These are phyloP conservation scores for Coptodon rendalli DNA, from an alignment of 2,113 vertebrate genomes.

Conservation along the genomic window DNA sequence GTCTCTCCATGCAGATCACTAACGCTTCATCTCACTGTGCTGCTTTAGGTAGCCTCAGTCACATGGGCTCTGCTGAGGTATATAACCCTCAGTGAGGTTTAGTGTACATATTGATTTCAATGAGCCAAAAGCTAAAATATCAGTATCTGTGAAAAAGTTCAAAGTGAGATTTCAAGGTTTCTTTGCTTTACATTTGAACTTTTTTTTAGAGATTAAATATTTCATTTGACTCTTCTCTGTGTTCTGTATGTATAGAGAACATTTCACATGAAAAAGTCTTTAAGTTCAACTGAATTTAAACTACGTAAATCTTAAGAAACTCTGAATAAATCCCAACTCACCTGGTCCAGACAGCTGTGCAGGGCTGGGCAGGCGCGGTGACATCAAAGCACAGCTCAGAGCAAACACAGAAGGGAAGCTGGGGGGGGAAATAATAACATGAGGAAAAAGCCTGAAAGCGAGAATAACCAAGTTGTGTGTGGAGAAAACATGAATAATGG, in stretches of 20 bases:
- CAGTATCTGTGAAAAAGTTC: neutral
- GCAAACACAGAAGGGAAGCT: constrained; percentile 29
- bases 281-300: constrained; percentile 18
- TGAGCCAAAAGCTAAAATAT: neutral
- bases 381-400: constrained; percentile 56
- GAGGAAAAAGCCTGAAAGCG: constrained; percentile 31
- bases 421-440: constrained; percentile 19
- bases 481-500: constrained; percentile 58
- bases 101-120: neutral
- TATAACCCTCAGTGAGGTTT: neutral
- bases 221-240: neutral
- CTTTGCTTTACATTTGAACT: neutral
- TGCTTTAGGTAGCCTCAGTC: constrained; percentile 2
- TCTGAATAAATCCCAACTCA: constrained; percentile 13
- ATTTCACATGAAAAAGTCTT: neutral
- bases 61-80: neutral
- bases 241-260: neutral
- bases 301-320: neutral
- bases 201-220: neutral
- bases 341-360: constrained; percentile 40
- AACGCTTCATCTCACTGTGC: constrained; percentile 20
- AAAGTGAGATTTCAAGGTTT: neutral
- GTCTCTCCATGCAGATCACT: constrained; percentile 16
- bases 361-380: neutral
- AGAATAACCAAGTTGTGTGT: constrained; percentile 29